phyloP scores from a whole-genome alignment of 2,797 vertebrate species.

The Luscinia luscinia region DNA sequence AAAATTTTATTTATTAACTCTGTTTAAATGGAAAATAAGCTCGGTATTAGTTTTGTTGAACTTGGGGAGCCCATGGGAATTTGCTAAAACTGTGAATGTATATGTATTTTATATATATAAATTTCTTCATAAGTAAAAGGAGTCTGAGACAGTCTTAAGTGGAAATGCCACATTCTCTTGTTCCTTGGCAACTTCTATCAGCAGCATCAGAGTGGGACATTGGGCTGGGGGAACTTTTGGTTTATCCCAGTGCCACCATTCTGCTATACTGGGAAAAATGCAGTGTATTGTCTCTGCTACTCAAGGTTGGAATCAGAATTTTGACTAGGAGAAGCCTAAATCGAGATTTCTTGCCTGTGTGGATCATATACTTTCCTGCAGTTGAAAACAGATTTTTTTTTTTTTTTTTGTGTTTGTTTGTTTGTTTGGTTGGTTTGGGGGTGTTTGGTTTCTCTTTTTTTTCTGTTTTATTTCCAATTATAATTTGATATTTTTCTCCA shows the following conservation, averaged over 20 bases:
- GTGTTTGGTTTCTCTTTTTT: accelerated
- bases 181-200: background rate
- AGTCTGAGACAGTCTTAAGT: background rate
- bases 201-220: background rate
- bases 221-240: background rate
- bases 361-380: background rate
- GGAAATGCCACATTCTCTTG: background rate
- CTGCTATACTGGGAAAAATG: background rate
- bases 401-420: too few relatives aligned
- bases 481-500: background rate
- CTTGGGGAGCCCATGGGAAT: background rate
- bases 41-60: background rate
- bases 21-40: background rate
- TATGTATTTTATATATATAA: background rate
- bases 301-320: background rate
- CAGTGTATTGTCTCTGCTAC: background rate
- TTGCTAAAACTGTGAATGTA: background rate
- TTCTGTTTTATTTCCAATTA: background rate
- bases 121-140: background rate
- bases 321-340: background rate
- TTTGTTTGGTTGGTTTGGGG: background rate
- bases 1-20: background rate
- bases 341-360: background rate
- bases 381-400: background rate
- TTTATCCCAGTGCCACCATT: background rate